phyloP scores from a whole-genome alignment of 2,888 invertebrate species.

The Adelphocoris suturalis region DNA sequence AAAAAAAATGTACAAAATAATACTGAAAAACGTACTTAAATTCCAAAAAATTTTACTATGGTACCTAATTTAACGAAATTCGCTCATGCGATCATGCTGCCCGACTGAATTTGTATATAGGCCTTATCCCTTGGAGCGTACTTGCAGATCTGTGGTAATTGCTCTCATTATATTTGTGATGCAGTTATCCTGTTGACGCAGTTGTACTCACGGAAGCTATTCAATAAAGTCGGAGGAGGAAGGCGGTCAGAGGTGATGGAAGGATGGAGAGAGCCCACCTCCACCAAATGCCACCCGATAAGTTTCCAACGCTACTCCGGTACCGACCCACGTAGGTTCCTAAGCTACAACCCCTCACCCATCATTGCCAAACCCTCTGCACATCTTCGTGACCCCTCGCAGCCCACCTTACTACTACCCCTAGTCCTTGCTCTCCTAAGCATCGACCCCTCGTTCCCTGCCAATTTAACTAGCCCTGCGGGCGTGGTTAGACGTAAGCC shows the following conservation, averaged over 20 bases:
- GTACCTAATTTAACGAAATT: no score
- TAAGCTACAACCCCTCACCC: neutral
- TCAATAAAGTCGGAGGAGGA: neutral
- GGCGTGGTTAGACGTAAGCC: conserved; percentile 43
- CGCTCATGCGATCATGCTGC: no score
- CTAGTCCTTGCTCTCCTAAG: neutral
- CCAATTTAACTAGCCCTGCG: conserved; percentile 48
- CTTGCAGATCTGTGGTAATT: no score
- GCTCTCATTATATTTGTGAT: no score
- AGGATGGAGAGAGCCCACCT: neutral
- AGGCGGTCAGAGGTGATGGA: neutral
- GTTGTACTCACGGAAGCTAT: neutral
- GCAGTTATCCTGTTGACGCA: neutral
- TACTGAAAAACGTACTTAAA: no score
- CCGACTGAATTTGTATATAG: no score
- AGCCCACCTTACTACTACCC: neutral
- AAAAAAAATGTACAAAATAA: no score
- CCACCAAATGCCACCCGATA: neutral
- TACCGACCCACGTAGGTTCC: neutral
- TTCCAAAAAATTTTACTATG: no score
- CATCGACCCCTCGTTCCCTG: conserved; percentile 38
- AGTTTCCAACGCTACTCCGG: neutral
- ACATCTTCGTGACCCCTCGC: neutral
- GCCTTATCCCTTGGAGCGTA: no score
- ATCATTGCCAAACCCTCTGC: neutral